These are phyloP conservation scores for Penaeus monodon DNA, from an alignment of 2,888 invertebrate genomes.

Conservation along the genomic window DNA sequence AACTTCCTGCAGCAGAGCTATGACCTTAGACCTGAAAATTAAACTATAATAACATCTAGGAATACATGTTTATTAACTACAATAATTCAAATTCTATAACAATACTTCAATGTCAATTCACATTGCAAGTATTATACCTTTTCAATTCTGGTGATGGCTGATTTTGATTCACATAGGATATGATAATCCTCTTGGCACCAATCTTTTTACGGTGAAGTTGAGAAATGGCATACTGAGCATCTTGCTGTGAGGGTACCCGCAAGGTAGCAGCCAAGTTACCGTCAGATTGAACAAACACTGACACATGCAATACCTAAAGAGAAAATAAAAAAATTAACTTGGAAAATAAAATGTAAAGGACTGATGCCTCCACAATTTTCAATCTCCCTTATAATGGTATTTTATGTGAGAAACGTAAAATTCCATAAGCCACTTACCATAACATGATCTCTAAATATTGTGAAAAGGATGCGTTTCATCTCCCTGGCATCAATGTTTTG, in stretches of 20 bases:
- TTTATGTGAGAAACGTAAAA: slow-evolving; percentile 65
- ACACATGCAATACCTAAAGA: slow-evolving; percentile 74
- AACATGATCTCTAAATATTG: slow-evolving; percentile 78
- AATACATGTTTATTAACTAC: not conserved
- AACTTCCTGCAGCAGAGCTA: slow-evolving; percentile 82
- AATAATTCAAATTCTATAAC: not conserved
- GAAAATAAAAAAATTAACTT: not conserved
- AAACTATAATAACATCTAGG: slow-evolving; percentile 13
- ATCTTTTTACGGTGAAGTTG: slow-evolving; percentile 86
- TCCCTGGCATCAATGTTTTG: slow-evolving; percentile 78
- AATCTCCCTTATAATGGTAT: not conserved
- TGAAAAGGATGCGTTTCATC: slow-evolving; percentile 76
- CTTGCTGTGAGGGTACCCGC: slow-evolving; percentile 78
- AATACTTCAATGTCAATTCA: not conserved
- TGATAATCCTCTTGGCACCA: slow-evolving; percentile 83
- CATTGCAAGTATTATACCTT: slow-evolving; percentile 36
- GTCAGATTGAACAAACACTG: slow-evolving; percentile 77
- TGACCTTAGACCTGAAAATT: slow-evolving; percentile 77
- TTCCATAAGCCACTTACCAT: slow-evolving; percentile 72
- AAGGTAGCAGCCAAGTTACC: slow-evolving; percentile 80
- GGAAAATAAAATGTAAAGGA: not conserved
- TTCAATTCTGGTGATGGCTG: slow-evolving; percentile 67
- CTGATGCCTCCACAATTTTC: not conserved
- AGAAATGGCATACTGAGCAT: slow-evolving; percentile 78
- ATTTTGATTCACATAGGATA: slow-evolving; percentile 73